Base-by-base conservation (phyloP, 1,140 invertebrate species). In the Bicyclus anynana region DNA sequence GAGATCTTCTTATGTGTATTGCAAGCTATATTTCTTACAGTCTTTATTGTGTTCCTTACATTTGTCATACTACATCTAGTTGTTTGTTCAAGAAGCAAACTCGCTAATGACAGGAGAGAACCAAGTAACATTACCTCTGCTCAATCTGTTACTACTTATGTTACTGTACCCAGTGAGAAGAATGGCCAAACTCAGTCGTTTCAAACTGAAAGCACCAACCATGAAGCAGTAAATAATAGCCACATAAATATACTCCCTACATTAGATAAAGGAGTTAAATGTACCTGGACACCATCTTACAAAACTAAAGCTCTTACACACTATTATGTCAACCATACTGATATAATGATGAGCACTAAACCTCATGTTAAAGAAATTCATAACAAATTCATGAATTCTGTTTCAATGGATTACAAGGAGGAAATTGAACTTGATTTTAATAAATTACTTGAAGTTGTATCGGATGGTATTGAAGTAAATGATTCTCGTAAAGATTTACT, bases 61-160 rank as follows among this genome's bases (percentile, higher is more conserved):
- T 83, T 85, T 60, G 44, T 84, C 5, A 68, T 80, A 47, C 56
- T 80, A n/a, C 82, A 87, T 51, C 68, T 84, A 6, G 26, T 79
- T 14, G 70, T 37, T 17, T 58, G 55, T 14, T 37, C 33, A 21
- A 47, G 10, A 35, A 42, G 13, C 46, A 46, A 46, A 46, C 23
- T 51, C 7, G 17, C 13, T 5, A 17, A 18, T 12, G 14, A n/a
- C 7, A 53, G 10, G 13, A 7, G 26, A 10, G 38, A 50, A 26
- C 10, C 0, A 18, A 35, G 10, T 13, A 18, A 7, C 7, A 13
- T 16, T 17, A 13, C 7, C n/a, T 33, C 29, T 12, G 3, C 12
- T 6, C 10, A 33, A 33, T 4, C 10, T 33, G 7, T 33, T 10
- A 33, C 3, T 33, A 2, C 3, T 12, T 12, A 3, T 33, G 29